Evolutionary conservation across 2,113 vertebrate genomes (phyloP), one percentile per base, ranked within the genome.

Genomic region (Aphyosemion australe): DNA sequence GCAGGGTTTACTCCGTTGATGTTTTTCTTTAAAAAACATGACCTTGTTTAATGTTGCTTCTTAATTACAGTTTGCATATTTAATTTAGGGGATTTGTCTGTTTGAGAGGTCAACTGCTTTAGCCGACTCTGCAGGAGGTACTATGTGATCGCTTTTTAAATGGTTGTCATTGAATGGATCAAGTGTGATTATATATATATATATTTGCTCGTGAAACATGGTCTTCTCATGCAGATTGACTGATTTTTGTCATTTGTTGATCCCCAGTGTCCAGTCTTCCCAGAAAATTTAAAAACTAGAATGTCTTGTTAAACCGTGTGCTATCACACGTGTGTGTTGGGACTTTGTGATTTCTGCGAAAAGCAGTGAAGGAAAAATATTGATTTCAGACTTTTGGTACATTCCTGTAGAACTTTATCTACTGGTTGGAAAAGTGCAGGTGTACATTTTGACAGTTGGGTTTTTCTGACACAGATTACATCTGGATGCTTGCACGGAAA

Each of bases 51-150:
- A 18, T 50, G 69, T 0, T 43, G 16, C 58, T 61, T 53, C 16
- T 39, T 21, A 19, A 39, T 56, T 9, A 8, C 18, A 32, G 37
- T 56, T 49, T 45, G 56, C 13, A 21, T 69, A 60, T 63, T 72
- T 26, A 46, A 41, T 18, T 59, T 37, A 48, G 31, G 18, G 54
- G 14, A 46, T 31, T 19, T 11, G n/a, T 46, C 46, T 19, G n/a
- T 3, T n/a, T n/a, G n/a, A n/a, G n/a, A n/a, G n/a, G 26, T 26
- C 26, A 26, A 5, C 16, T 47, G 45, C n/a, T 47, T 47, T 9
- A 47, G 16, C 45, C 16, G 3, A 16, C n/a, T 2, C 16, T 39
- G 37, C 37, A 39, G 37, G 37, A 39, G 8, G 37, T 39, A 39
- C 2, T 12, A 39, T 39, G 37, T 39, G 26, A 26, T 39, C 3